Base-by-base conservation (phyloP, 2,113 vertebrate genomes). In the Campylomormyrus numenius region DNA sequence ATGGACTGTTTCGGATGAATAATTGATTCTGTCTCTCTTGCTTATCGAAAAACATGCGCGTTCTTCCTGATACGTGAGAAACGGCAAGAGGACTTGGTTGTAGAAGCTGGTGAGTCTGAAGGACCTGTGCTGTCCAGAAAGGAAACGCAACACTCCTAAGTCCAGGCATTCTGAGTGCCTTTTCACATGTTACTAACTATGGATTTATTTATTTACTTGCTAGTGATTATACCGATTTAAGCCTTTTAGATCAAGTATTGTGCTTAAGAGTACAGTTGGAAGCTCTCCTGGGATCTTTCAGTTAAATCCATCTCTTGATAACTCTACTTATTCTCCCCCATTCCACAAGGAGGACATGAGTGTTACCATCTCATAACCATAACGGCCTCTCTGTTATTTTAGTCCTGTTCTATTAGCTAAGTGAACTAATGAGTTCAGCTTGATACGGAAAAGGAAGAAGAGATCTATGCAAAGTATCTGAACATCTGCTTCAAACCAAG, bases 1-100 rank as follows among this genome's bases (percentile, higher is more conserved):
- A 88, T 46, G 93, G 94, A 94, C 93, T 93, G 92, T 94, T 95
- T 94, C 91, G 91, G 89, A 96, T 96, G 93, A 96, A 96, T 96
- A 95, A 96, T 96, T 95, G 93, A 96, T 95, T 70, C 35, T 24
- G 88, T 93, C 93, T 94, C 77, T 92, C 93, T 94, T 95, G 94
- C 92, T 94, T 93, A 93, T 94, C 94, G 95, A 93, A 95, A 95
- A 95, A 93, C 89, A 91, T 93, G 92, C 91, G 92, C 3, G 91
- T 90, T n/a, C 45, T 74, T 85, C 15, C 74, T 88, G 87, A 52
- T 52, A 94, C 93, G 94, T 90, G 91, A 94, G 93, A 92, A 52
- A 50, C 11, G 19, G 9, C n/a, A 11, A 48, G 70, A 77, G 13
- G 3, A 74, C n/a, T 74, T 74, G 31, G 31, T 4, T 31, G 11